These are phyloP conservation scores for Podarcis lilfordi DNA, from an alignment of 2,797 vertebrate genomes.

Conservation along the genomic window DNA sequence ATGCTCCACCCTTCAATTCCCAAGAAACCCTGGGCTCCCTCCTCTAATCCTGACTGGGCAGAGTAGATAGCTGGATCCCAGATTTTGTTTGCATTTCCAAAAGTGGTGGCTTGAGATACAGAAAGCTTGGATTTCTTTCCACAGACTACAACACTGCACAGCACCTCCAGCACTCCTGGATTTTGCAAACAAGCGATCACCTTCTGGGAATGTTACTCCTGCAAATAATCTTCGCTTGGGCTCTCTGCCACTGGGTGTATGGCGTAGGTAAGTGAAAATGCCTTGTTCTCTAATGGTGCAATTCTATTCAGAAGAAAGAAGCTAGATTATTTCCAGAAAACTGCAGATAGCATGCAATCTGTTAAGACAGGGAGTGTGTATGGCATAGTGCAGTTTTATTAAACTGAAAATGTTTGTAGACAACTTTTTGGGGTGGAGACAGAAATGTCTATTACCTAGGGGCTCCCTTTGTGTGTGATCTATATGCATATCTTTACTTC, in stretches of 20 bases:
- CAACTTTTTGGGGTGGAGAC: background rate
- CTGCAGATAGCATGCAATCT: too few species aligned
- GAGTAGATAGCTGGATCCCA: background rate
- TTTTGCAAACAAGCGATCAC: background rate
- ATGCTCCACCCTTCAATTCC: background rate
- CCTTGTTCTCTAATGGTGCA: background rate
- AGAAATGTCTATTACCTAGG: background rate
- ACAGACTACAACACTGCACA: background rate
- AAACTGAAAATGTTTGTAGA: background rate
- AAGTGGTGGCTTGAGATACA: background rate
- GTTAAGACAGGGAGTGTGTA: background rate
- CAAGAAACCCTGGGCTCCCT: background rate
- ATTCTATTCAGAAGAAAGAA: background rate
- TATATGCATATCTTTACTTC: background rate
- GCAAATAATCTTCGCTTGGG: background rate
- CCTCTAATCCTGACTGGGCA: background rate
- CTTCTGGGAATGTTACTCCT: background rate
- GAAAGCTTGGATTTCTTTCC: background rate
- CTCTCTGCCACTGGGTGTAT: background rate
- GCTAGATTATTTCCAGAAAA: too few species aligned
- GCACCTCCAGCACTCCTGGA: background rate
- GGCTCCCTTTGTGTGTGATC: background rate
- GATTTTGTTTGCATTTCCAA: background rate
- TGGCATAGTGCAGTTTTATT: background rate
- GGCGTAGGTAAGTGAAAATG: conserved; percentile 19